Conservation (phyloP, 1,140 invertebrate genomes). For the Drosophila teissieri region DNA sequence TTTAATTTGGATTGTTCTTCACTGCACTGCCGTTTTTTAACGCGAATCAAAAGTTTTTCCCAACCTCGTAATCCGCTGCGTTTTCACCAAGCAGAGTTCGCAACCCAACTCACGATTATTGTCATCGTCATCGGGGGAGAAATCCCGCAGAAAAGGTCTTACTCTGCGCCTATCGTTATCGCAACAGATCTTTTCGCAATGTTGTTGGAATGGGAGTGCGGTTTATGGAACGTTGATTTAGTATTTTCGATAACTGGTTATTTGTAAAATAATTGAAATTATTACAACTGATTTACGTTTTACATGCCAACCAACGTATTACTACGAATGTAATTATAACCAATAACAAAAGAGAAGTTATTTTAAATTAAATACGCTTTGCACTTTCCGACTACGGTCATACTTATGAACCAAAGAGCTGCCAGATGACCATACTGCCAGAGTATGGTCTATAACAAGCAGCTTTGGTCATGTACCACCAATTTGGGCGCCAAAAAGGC, state of each 20-base stretch:
- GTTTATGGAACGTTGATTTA: not conserved
- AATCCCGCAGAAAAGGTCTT: no score
- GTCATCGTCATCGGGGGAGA: no score
- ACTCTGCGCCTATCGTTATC: no score
- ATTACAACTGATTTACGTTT: no score
- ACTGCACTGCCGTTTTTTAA: not conserved
- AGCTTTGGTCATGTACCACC: not conserved
- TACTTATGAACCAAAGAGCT: not conserved
- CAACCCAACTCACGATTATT: not conserved
- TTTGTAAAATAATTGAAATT: not conserved
- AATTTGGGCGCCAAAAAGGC: not conserved
- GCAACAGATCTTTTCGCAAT: not conserved
- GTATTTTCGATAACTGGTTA: not conserved
- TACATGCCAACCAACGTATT: no score
- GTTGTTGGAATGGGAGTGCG: not conserved
- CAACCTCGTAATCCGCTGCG: not conserved
- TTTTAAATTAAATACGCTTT: no score
- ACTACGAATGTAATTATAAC: no score
- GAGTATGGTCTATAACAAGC: not conserved
- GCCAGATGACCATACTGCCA: no score
- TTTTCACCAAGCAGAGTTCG: not conserved
- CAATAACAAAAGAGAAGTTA: no score
- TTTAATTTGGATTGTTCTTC: not conserved
- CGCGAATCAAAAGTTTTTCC: not conserved
- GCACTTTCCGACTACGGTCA: not conserved